Evolutionary conservation across 2,888 invertebrate genomes (phyloP).

Genomic region (Polydrusus cervinus): DNA sequence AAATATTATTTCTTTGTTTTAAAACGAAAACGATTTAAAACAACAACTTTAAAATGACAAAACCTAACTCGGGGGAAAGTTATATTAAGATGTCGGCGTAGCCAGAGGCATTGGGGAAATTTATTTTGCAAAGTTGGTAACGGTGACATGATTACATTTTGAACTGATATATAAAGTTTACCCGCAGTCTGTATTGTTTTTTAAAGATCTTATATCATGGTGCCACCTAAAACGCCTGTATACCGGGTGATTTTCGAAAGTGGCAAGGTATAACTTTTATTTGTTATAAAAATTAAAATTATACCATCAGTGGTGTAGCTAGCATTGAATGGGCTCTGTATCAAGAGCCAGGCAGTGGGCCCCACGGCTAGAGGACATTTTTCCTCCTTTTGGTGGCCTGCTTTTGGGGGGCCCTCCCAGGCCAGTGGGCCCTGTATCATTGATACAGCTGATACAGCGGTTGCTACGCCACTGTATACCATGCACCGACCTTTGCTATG

Average conservation of each 20-base stretch:
- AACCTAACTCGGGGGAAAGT: slow-evolving; percentile 33
- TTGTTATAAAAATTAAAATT: no score
- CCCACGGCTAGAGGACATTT: no score
- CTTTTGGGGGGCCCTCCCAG: no score
- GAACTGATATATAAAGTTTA: slow-evolving; percentile 44
- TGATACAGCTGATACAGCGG: no score
- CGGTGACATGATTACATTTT: slow-evolving; percentile 45
- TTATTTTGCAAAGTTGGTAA: slow-evolving; percentile 46
- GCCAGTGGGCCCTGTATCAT: no score
- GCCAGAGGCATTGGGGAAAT: slow-evolving; percentile 36
- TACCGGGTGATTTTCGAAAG: neutral
- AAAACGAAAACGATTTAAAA: slow-evolving; percentile 35
- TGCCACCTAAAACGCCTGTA: slow-evolving; percentile 5
- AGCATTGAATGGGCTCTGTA: no score
- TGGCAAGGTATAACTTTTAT: no score
- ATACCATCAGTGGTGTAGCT: no score
- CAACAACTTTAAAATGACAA: slow-evolving; percentile 37
- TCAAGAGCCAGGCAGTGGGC: no score
- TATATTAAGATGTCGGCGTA: slow-evolving; percentile 41
- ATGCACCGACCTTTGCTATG: no score
- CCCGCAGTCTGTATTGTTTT: slow-evolving; percentile 9
- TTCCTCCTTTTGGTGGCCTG: no score
- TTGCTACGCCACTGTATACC: no score
- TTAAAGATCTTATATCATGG: slow-evolving; percentile 6
- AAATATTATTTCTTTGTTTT: slow-evolving; percentile 34